Evolutionary conservation across 2,888 invertebrate genomes (phyloP).

Genomic region (Phrixothrix hirtus): DNA sequence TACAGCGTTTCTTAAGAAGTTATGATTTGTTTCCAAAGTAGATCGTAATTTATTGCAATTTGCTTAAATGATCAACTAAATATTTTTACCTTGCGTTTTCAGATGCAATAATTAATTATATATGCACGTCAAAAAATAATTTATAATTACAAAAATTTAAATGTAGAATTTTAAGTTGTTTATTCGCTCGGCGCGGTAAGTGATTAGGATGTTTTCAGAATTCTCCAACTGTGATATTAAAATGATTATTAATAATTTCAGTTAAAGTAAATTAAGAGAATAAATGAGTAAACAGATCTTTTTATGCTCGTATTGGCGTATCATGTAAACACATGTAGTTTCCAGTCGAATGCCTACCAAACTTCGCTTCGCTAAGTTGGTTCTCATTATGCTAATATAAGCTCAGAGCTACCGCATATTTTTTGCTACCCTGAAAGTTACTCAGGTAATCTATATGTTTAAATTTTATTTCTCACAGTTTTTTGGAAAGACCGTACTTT

Average conservation of each 20-base stretch:
- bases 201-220: neutral
- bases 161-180: too few species aligned
- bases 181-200: neutral
- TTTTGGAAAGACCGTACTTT: neutral
- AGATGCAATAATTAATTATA: too few species aligned
- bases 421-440: conserved; percentile 17
- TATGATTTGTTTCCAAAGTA: conserved; percentile 14
- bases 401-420: conserved; percentile 30
- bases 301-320: conserved; percentile 37
- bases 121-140: too few species aligned
- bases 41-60: conserved; percentile 15
- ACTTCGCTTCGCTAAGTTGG: conserved; percentile 30
- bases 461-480: conserved; percentile 1
- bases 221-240: too few species aligned
- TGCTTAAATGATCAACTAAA: too few species aligned
- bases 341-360: conserved; percentile 34
- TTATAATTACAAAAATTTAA: too few species aligned
- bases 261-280: conserved; percentile 13
- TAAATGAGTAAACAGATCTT: conserved; percentile 30
- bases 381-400: conserved; percentile 34
- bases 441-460: conserved; percentile 14
- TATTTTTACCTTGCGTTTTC: too few species aligned
- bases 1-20: conserved; percentile 25
- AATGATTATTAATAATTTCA: too few species aligned
- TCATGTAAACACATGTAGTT: conserved; percentile 38